phyloP scores from a whole-genome alignment of 2,888 invertebrate species.

The Zygaena filipendulae region DNA sequence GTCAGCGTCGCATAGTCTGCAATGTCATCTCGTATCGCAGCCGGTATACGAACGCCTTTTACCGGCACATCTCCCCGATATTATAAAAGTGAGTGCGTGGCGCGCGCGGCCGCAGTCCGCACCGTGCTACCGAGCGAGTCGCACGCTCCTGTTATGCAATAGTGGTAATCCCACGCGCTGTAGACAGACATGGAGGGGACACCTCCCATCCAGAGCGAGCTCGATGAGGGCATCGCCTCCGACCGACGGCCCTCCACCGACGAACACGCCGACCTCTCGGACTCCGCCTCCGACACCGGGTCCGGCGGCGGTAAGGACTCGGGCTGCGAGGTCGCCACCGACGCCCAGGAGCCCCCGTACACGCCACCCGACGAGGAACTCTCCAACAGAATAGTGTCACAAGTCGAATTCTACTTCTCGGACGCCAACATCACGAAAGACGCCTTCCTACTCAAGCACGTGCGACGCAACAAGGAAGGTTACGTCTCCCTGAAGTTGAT shows the following conservation, averaged over 20 bases:
- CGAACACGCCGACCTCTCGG: slow-evolving; percentile 75
- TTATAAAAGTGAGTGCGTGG: slow-evolving; percentile 42
- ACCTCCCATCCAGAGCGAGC: slow-evolving; percentile 42
- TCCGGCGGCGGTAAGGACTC: slow-evolving; percentile 75
- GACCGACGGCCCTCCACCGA: slow-evolving; percentile 63
- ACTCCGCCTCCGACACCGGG: slow-evolving; percentile 72
- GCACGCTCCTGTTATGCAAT: slow-evolving; percentile 49
- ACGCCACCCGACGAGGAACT: slow-evolving; percentile 80
- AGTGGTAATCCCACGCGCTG: slow-evolving; percentile 36
- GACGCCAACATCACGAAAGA: slow-evolving; percentile 96
- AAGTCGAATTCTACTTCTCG: slow-evolving; percentile 96
- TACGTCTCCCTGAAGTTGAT: slow-evolving; percentile 95
- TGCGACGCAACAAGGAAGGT: slow-evolving; percentile 94
- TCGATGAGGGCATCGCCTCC: slow-evolving; percentile 55
- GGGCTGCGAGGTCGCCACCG: slow-evolving; percentile 72
- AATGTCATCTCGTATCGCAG: slow-evolving; percentile 46
- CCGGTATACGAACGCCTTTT: slow-evolving; percentile 50
- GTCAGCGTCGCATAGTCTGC: slow-evolving; percentile 36
- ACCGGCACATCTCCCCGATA: slow-evolving; percentile 41
- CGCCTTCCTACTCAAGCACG: slow-evolving; percentile 94
- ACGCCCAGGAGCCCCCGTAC: slow-evolving; percentile 71
- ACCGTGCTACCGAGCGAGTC: slow-evolving; percentile 47
- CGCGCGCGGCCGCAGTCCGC: slow-evolving; percentile 62
- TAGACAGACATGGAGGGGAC: slow-evolving; percentile 51
- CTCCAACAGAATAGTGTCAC: slow-evolving; percentile 81